Conservation (phyloP, 2,113 vertebrate species). For the Antechinus stuartii region DNA sequence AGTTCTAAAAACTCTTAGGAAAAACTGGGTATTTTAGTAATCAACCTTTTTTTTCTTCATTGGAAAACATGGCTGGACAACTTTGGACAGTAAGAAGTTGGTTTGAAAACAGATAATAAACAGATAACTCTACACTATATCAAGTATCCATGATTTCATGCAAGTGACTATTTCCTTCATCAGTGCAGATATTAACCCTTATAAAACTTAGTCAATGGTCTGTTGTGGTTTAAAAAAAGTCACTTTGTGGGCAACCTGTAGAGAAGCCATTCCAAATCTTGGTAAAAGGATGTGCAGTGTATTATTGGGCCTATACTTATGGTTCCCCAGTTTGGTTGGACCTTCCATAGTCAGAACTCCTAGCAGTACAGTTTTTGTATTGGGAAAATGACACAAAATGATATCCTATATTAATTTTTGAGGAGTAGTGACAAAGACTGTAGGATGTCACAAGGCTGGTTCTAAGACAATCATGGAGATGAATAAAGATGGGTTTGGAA, state of each 20-base stretch:
- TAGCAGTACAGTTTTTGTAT: background rate
- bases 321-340: background rate
- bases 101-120: background rate
- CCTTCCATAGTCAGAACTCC: background rate
- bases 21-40: background rate
- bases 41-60: background rate
- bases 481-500: background rate
- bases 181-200: background rate
- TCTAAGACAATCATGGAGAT: background rate
- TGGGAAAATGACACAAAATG: background rate
- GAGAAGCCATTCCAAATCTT: background rate
- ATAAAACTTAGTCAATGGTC: background rate
- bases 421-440: background rate
- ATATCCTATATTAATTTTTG: background rate
- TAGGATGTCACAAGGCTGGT: background rate
- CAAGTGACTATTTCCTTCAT: background rate
- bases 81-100: background rate
- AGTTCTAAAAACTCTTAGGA: background rate
- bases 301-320: background rate
- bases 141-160: background rate
- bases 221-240: background rate
- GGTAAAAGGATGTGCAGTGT: background rate
- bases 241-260: background rate
- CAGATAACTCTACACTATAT: no score
- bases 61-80: background rate